Percentiles rank a stretch among this genome's conserved stretches.
These are phyloP conservation scores for Climacteris rufus DNA, from an alignment of 2,113 vertebrate genomes.

Conservation along the genomic window DNA sequence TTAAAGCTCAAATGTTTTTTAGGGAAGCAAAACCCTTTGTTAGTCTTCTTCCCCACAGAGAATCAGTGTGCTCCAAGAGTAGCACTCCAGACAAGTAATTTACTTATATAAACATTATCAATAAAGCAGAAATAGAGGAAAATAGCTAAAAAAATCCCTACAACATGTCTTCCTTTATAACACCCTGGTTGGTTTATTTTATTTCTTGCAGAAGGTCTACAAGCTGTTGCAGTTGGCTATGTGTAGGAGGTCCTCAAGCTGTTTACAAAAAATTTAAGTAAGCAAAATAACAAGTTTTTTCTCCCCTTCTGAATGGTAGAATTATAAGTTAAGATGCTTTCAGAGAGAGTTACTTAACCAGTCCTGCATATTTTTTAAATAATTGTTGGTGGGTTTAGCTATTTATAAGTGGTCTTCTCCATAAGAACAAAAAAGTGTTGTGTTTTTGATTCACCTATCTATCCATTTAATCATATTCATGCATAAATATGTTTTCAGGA, in stretches of 20 bases:
- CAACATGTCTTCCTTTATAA: conserved; percentile 12
- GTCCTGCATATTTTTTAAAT: background rate
- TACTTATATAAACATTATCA: conserved; percentile 65
- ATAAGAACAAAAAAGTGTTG: background rate
- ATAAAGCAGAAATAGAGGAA: conserved; percentile 55
- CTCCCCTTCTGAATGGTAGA: background rate
- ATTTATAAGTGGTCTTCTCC: background rate
- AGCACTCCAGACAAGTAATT: conserved; percentile 64
- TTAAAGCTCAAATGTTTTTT: conserved; percentile 62
- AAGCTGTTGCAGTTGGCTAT: conserved; percentile 38
- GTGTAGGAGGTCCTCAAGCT: conserved; percentile 18
- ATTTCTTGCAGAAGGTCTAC: conserved; percentile 41
- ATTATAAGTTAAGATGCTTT: background rate
- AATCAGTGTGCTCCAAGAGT: conserved; percentile 43
- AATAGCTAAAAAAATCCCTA: background rate
- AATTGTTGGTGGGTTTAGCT: background rate
- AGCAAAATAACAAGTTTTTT: background rate
- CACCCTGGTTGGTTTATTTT: conserved; percentile 47
- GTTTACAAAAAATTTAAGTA: background rate
- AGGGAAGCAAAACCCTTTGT: conserved; percentile 55
- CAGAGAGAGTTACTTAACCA: background rate
- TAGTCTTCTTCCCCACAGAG: conserved; percentile 45
- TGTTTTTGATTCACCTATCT: background rate
- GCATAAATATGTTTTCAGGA: background rate
- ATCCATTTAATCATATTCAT: background rate